phyloP scores from a whole-genome alignment of 1,140 invertebrate genomes.

The Solenopsis invicta region DNA sequence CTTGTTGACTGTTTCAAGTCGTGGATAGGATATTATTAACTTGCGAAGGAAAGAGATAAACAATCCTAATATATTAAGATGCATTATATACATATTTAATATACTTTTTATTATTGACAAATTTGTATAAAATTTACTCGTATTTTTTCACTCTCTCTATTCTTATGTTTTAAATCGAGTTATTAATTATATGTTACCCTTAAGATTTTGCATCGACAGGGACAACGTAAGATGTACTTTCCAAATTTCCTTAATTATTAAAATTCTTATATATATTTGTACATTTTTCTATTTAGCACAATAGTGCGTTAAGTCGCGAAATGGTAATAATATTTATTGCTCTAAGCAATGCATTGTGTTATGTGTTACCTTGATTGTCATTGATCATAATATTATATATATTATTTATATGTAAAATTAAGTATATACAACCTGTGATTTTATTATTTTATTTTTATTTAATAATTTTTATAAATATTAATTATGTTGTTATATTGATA shows the following conservation, averaged over 20 bases:
- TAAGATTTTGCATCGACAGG: conserved; percentile 11
- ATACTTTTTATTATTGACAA: conserved; percentile 54
- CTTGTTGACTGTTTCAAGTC: conserved; percentile 37
- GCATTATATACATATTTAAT: conserved; percentile 8
- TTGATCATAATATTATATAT: conserved; percentile 18
- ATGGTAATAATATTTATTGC: background rate
- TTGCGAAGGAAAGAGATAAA: conserved; percentile 25
- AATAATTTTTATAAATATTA: conserved; percentile 49
- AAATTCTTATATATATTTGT: conserved; percentile 14
- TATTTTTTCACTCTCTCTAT: conserved; percentile 18
- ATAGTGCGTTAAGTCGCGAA: conserved; percentile 3
- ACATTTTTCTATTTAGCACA: conserved; percentile 14
- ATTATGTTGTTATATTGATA: conserved; percentile 58
- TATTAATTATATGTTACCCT: conserved; percentile 29
- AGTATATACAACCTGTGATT: conserved; percentile 75
- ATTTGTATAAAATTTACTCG: conserved; percentile 21
- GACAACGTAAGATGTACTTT: conserved; percentile 33
- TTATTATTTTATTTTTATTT: conserved; percentile 71
- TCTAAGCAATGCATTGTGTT: conserved; percentile 3
- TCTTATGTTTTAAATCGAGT: background rate
- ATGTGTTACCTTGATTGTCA: conserved; percentile 17
- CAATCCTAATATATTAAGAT: conserved; percentile 25
- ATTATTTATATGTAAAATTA: conserved; percentile 38
- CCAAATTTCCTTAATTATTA: conserved; percentile 37
- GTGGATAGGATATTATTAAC: conserved; percentile 40